Base-by-base conservation (phyloP, 2,113 vertebrate genomes). In the Diphyllodes magnificus region DNA sequence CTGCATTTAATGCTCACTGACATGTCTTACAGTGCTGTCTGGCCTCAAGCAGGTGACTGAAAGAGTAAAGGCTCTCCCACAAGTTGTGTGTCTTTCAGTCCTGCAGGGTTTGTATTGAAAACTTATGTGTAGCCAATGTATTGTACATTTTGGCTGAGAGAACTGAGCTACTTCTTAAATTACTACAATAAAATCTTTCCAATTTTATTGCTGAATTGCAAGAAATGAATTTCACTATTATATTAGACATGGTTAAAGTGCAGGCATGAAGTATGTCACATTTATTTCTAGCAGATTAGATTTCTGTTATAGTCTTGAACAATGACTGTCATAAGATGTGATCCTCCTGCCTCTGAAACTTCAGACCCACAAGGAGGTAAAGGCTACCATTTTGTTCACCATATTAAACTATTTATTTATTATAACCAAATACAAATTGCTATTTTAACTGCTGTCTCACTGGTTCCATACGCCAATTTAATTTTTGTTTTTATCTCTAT, bases 111-210 rank as follows among this genome's bases (percentile, higher is more conserved):
- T 53, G 15, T 37, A 35, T 9, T 42, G 19, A 57, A 68, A n/a
- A 54, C 1, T 10, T 40, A 10, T 3, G 3, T 47, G 11, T 35
- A 49, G 7, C 10, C 13, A 77, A 42, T 0, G 1, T 20, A 22
- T n/a, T 54, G 10, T 17, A 63, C 10, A 40, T 47, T 79, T 65
- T 42, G 13, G 24, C 19, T 57, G 21, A 24, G 3, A 2, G 3
- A 73, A 30, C 7, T 15, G 16, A 60, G 20, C 8, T 65, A 30
- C 66, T 94, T 70, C 20, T 37, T 40, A 66, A 75, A 49, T 37
- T 0, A 61, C 6, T 49, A 6, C 15, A 31, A 8, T 44, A 59
- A 82, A 49, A 24, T 28, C 2, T 33, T 82, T 64, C 28, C 25
- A 39, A 68, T 37, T 63, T 81, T 78, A 18, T 40, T 54, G 18